Evolutionary conservation across 2,888 invertebrate genomes (phyloP).

Genomic region (Chrysodeixis includens): DNA sequence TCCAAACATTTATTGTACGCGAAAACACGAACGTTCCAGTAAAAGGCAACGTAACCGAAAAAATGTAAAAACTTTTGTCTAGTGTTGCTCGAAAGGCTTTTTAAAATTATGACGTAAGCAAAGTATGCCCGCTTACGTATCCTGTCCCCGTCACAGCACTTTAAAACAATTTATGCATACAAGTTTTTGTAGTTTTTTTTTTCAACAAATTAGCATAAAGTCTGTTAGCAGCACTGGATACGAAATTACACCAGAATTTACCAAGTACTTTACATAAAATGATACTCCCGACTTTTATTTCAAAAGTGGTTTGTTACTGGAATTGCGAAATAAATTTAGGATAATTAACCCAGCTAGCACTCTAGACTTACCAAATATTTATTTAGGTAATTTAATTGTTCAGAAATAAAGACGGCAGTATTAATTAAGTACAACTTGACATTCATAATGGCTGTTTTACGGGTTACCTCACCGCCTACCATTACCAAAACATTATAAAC

Average conservation of each 20-base stretch:
- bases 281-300: slow-evolving; percentile 15
- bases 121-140: slow-evolving; percentile 48
- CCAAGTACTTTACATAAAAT: slow-evolving; percentile 31
- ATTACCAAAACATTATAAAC: neutral
- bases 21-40: slow-evolving; percentile 12
- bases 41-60: slow-evolving; percentile 18
- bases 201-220: slow-evolving; percentile 62
- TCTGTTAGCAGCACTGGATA: slow-evolving; percentile 44
- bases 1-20: neutral
- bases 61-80: slow-evolving; percentile 30
- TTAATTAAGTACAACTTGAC: slow-evolving; percentile 4
- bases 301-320: slow-evolving; percentile 9
- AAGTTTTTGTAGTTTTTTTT: slow-evolving; percentile 50
- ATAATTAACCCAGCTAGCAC: slow-evolving; percentile 6
- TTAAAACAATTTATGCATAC: slow-evolving; percentile 55
- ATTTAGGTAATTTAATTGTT: neutral
- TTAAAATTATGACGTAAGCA: slow-evolving; percentile 49
- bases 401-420: neutral
- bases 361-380: slow-evolving; percentile 5
- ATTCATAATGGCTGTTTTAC: slow-evolving; percentile 2
- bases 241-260: slow-evolving; percentile 39
- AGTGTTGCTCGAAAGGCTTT: slow-evolving; percentile 37
- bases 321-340: slow-evolving; percentile 13
- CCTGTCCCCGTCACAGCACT: slow-evolving; percentile 51
- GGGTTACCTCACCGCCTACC: slow-evolving; percentile 4